Evolutionary conservation across 2,888 invertebrate genomes (phyloP).

Genomic region (Sphecodes monilicornis): DNA sequence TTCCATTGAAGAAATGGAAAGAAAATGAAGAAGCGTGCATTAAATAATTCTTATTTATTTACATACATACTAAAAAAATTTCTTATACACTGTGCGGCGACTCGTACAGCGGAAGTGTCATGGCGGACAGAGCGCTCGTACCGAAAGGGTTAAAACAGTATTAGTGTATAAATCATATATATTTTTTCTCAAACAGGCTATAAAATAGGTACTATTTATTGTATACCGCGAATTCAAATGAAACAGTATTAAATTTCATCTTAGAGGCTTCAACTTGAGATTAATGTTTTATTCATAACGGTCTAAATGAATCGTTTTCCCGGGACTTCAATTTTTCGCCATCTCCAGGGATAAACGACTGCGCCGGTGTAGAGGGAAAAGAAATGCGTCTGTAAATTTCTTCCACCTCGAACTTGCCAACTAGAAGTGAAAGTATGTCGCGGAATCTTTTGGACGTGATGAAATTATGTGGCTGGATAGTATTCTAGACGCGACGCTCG

Average conservation of each 20-base stretch:
- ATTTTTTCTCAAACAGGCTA: neutral
- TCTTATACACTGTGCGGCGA: too few species aligned
- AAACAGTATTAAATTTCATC: neutral
- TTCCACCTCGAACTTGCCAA: slow-evolving; percentile 25
- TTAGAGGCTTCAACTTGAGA: neutral
- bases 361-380: neutral
- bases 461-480: slow-evolving; percentile 68
- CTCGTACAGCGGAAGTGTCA: too few species aligned
- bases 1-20: too few species aligned
- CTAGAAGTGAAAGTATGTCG: slow-evolving; percentile 51
- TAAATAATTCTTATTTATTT: too few species aligned
- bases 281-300: neutral
- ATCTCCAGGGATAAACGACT: neutral
- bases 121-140: too few species aligned
- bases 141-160: too few species aligned
- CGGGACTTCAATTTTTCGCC: neutral
- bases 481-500: slow-evolving; percentile 58
- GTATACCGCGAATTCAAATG: neutral
- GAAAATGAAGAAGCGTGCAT: too few species aligned
- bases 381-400: slow-evolving; percentile 28
- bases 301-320: neutral
- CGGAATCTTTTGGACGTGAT: slow-evolving; percentile 59
- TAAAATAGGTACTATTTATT: neutral
- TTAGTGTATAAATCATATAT: too few species aligned
- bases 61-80: too few species aligned